A percentile compares a stretch with the other conserved stretches of the same genome.
These are phyloP conservation scores for Vidua macroura DNA, from an alignment of 2,113 vertebrate species.

Conservation along the genomic window DNA sequence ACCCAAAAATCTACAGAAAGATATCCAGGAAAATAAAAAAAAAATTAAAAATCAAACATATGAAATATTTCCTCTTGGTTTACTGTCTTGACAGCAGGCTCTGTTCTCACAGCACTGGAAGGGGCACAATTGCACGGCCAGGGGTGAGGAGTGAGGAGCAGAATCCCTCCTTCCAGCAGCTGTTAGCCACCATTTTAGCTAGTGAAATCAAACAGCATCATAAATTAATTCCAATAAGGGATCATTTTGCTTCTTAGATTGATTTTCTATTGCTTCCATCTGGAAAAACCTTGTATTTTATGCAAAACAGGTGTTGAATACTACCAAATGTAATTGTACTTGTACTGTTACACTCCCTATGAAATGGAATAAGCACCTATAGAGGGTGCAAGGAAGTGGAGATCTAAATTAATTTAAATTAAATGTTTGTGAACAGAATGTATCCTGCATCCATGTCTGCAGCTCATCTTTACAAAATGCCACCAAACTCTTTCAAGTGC, in stretches of 20 bases:
- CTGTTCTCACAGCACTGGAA: not conserved
- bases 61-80: not conserved
- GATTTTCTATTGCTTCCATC: not conserved
- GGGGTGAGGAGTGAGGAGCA: not conserved
- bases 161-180: not conserved
- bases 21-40: not conserved
- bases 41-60: not conserved
- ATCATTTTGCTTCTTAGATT: slow-evolving; percentile 3
- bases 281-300: slow-evolving; percentile 36
- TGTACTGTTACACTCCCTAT: not conserved
- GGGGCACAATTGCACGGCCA: fast-evolving
- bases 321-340: not conserved
- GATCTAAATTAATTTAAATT: not conserved
- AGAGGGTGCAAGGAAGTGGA: not conserved
- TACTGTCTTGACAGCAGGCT: not conserved
- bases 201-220: not conserved
- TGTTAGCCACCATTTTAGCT: not conserved
- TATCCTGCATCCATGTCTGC: not conserved
- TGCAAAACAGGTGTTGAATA: slow-evolving; percentile 1
- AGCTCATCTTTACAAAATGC: not conserved
- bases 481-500: not conserved
- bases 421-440: not conserved
- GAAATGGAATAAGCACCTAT: not conserved
- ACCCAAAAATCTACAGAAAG: not conserved
- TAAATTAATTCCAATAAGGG: not conserved